Conservation (phyloP, 2,888 invertebrate genomes). For the Beris chalybata region DNA sequence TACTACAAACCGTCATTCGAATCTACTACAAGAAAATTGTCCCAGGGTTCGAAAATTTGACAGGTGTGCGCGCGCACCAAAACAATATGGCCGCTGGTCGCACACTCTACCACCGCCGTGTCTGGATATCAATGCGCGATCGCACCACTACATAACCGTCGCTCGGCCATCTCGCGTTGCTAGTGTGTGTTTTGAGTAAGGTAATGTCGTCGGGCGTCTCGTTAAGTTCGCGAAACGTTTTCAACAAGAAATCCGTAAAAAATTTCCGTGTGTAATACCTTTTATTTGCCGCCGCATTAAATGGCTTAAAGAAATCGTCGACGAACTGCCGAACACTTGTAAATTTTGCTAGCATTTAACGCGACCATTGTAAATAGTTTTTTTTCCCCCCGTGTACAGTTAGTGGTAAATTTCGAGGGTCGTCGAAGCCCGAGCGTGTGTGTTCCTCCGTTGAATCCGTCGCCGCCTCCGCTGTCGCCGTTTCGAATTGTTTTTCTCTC, state of each 20-base stretch:
- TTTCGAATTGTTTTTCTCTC: no score
- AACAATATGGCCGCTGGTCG: constrained; percentile 5
- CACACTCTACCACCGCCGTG: no score
- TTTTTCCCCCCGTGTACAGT: constrained; percentile 62
- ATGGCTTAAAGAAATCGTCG: constrained; percentile 30
- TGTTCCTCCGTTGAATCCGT: no score
- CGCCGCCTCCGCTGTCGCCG: no score
- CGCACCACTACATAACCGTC: not conserved
- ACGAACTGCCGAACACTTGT: constrained; percentile 26
- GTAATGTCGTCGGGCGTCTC: constrained; percentile 50
- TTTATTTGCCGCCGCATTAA: not conserved
- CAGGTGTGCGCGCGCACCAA: constrained; percentile 35
- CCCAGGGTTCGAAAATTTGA: constrained; percentile 22
- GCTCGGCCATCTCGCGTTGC: not conserved
- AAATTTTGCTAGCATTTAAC: constrained; percentile 60
- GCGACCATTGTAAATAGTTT: constrained; percentile 67
- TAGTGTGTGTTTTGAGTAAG: constrained; percentile 35
- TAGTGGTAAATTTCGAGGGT: constrained; percentile 65
- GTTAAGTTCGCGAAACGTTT: constrained; percentile 61
- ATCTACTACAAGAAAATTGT: not conserved
- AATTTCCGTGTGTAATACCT: constrained; percentile 57
- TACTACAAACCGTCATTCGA: not conserved
- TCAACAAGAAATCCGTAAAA: constrained; percentile 58
- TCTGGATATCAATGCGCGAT: no score
- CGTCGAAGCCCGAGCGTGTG: not conserved